Percentiles rank a stretch among this genome's conserved stretches.
Evolutionary conservation across 2,797 vertebrate genomes (phyloP).

Genomic region (Salarias fasciatus): DNA sequence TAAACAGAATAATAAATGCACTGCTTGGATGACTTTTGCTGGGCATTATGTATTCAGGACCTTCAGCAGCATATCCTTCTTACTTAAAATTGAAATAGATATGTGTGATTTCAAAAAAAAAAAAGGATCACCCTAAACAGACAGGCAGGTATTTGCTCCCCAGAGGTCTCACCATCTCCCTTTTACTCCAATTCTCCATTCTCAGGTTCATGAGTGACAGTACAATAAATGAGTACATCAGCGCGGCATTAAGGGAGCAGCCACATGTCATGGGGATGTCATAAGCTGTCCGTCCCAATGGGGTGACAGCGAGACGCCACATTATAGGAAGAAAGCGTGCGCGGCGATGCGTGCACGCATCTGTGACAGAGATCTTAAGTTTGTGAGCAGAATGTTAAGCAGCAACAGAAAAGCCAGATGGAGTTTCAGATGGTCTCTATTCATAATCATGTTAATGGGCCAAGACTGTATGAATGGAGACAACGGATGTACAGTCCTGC

Average conservation of each 20-base stretch:
- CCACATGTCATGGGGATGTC: conserved; percentile 63
- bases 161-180: conserved; percentile 13
- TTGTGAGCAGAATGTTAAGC: conserved; percentile 58
- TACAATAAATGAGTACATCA: conserved; percentile 66
- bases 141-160: conserved; percentile 32
- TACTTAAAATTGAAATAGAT: conserved; percentile 36
- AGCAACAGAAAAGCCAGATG: conserved; percentile 52
- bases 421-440: conserved; percentile 45
- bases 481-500: background rate
- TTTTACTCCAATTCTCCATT: conserved; percentile 41
- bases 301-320: conserved; percentile 21
- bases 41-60: conserved; percentile 40
- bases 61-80: conserved; percentile 4
- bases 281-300: conserved; percentile 55
- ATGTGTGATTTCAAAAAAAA: conserved; percentile 3
- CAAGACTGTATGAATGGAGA: conserved; percentile 30
- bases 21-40: conserved; percentile 25
- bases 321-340: background rate
- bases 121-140: background rate
- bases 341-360: background rate
- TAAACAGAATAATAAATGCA: conserved; percentile 37
- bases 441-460: conserved; percentile 51
- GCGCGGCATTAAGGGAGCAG: conserved; percentile 59
- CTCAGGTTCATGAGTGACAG: conserved; percentile 65
- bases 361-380: conserved; percentile 18